Evolutionary conservation across 2,888 invertebrate species (phyloP).

Genomic region (Ornithoptera alexandrae): DNA sequence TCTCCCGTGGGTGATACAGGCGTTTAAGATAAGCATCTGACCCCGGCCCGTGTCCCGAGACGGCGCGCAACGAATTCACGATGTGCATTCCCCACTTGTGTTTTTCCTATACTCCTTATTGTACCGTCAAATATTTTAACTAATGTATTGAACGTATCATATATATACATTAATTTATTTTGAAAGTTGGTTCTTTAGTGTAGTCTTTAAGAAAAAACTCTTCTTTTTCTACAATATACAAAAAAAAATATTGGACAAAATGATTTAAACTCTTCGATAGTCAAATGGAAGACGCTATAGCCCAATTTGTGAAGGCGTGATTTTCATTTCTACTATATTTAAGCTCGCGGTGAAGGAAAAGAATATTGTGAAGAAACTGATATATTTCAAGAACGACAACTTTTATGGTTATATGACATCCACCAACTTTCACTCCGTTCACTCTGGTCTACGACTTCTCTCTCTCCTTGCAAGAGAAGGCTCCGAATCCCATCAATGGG

Average conservation of each 20-base stretch:
- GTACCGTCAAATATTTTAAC: slow-evolving; percentile 43
- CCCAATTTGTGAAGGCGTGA: no score
- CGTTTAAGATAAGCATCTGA: slow-evolving; percentile 79
- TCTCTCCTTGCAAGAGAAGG: no score
- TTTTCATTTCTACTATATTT: no score
- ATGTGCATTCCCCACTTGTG: slow-evolving; percentile 63
- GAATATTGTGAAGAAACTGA: no score
- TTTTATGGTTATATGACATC: no score
- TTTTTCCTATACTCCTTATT: slow-evolving; percentile 51
- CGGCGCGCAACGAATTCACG: slow-evolving; percentile 74
- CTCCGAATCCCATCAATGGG: no score
- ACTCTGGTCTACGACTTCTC: no score
- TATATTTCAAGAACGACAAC: no score
- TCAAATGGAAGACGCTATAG: no score
- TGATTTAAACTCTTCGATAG: no score
- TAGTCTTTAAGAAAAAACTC: background rate
- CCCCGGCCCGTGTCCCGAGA: slow-evolving; percentile 63
- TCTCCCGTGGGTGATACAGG: slow-evolving; percentile 77
- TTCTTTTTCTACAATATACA: background rate
- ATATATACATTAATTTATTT: background rate
- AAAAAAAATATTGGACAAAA: background rate
- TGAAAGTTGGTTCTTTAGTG: background rate
- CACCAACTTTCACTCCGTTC: no score
- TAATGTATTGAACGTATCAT: slow-evolving; percentile 28
- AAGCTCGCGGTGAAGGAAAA: no score